Percentiles rank a stretch among this genome's conserved stretches.
Evolutionary conservation across 2,797 vertebrate species (phyloP).

Genomic region (Cottoperca gobio): DNA sequence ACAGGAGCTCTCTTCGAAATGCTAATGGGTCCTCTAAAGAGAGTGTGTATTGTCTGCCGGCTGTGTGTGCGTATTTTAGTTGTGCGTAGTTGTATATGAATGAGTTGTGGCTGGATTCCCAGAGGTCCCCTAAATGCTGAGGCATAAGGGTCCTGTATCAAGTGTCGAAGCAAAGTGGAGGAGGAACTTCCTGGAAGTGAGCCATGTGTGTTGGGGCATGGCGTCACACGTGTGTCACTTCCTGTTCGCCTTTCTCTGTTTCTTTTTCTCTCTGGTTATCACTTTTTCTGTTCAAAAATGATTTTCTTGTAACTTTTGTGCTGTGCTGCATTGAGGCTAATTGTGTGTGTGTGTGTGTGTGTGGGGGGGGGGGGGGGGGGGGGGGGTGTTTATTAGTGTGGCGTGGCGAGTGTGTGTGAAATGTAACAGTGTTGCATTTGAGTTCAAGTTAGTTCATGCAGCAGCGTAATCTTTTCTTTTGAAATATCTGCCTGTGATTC

Average conservation of each 20-base stretch:
- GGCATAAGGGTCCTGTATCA: constrained; percentile 38
- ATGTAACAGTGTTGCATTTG: neutral
- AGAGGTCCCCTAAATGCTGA: constrained; percentile 48
- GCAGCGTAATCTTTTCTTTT: neutral
- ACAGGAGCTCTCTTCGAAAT: constrained; percentile 57
- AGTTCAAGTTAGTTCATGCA: constrained; percentile 1
- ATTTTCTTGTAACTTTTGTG: neutral
- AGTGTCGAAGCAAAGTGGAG: constrained; percentile 30
- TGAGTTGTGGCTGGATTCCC: constrained; percentile 66
- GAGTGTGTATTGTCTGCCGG: constrained; percentile 43
- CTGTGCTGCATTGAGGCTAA: neutral
- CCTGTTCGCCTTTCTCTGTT: constrained; percentile 40
- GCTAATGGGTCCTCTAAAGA: constrained; percentile 65
- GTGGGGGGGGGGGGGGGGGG: too few species aligned
- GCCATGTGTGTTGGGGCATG: constrained; percentile 30
- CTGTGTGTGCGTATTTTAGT: constrained; percentile 33
- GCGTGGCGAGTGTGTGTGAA: constrained; percentile 4
- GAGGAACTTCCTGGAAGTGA: constrained; percentile 42
- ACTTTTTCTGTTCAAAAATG: constrained; percentile 7
- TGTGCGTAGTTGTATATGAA: constrained; percentile 48
- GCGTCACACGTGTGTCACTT: constrained; percentile 54
- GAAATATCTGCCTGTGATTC: neutral
- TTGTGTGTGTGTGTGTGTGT: too few species aligned
- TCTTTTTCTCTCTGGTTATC: neutral
- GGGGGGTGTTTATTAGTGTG: constrained; percentile 17